Evolutionary conservation across 2,797 vertebrate species (phyloP), one percentile per base, ranked within the genome.

Genomic region (Acestrorhynchus altus): DNA sequence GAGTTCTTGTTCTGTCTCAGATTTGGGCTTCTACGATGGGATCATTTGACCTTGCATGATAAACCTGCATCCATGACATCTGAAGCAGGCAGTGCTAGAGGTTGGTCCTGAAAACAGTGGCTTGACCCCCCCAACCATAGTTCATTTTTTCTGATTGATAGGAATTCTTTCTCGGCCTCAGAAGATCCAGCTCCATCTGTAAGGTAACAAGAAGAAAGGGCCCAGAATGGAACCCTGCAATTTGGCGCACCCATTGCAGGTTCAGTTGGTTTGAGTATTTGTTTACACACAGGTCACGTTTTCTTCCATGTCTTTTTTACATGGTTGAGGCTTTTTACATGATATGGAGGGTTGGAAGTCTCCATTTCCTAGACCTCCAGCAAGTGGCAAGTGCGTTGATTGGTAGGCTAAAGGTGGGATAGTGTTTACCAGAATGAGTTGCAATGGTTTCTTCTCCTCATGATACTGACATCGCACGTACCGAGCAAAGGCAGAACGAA

Each of bases 381-480:
- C 40, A 13, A 81, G 68, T 5, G 72, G 76, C 47, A 82, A 24
- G 59, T 82, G 81, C 67, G 72, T 79, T 42, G 83, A 82, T 51
- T 82, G 74, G 70, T 82, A 82, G 7, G 49, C 80, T 46, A 84
- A 28, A 0, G 83, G 83, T 67, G 80, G 83, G 47, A 84, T 82
- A 8, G 83, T 84, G 74, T 84, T 84, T 52, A 84, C 80, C 61
- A 84, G 63, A 63, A 84, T 82, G 35, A 82, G 47, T 49, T 77
- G 74, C 5, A 84, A 42, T 4, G 80, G 80, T 63, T 82, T 84
- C 74, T 86, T 90, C 66, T 87, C 90, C 68, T 88, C 91, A 72
- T 4, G 66, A 77, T 94, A 95, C 80, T 94, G 94, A 76, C 94
- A 95, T 65, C 89, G 94, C 72, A 96, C 93, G 8, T 93, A 96